Evolutionary conservation across 2,113 vertebrate species (phyloP), one percentile per base, ranked within the genome.

Genomic region (Tricholaema leucomelas): DNA sequence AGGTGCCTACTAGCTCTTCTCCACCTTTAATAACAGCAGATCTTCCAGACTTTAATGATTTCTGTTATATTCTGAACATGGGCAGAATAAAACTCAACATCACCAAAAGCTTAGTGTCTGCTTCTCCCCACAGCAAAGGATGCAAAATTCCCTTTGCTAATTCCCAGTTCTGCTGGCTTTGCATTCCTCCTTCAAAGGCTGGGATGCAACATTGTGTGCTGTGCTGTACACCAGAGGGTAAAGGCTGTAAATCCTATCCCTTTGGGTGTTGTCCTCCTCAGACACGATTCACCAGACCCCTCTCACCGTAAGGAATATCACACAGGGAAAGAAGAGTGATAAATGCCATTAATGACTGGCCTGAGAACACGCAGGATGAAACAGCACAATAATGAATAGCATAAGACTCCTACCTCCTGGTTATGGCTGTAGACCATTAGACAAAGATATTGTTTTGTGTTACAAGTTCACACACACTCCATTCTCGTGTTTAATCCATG

Each of bases 281-380:
- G 85, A n/a, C 23, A 5, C 36, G 74, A 91, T 85, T 91, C 80
- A 70, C 76, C 93, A 91, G 74, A 46, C 46, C 24, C 78, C 59
- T 31, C 36, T 89, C 87, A 87, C 67, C 2, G 2, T 19, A 35
- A 94, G 74, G 78, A 70, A 66, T 82, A 42, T 76, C 55, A 58
- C 21, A 20, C 44, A 79, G 71, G 40, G 33, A 25, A 71, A 36
- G 78, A 85, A 79, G 80, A 94, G 84, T 60, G 84, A 92, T 73
- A 91, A 95, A 92, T 80, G 82, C 27, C 79, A 56, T 21, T 80
- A 92, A 85, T 5, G 86, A 56, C 81, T 58, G 79, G 74, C 71
- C 84, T 89, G 81, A 88, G 81, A 94, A 87, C 67, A 95, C 0
- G 0, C 46, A 67, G 81, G 59, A 76, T 8, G 4, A 12, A 78